Evolutionary conservation across 1,140 invertebrate species (phyloP).

Genomic region (Leptinotarsa undecemlineata): DNA sequence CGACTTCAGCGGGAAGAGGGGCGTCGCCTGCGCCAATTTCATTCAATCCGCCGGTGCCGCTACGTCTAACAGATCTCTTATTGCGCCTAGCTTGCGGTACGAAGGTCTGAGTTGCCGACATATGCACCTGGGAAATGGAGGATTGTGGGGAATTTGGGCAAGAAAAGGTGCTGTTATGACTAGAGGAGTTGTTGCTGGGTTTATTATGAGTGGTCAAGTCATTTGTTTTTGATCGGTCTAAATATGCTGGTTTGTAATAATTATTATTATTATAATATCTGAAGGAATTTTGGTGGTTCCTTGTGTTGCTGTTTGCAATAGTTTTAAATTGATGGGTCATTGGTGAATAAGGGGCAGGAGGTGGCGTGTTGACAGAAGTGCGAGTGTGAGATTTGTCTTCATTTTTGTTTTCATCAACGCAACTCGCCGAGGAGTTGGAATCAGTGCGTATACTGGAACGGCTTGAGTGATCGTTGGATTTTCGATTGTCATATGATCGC

Average conservation of each 20-base stretch:
- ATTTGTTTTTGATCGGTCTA: neutral
- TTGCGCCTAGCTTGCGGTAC: slow-evolving; percentile 19
- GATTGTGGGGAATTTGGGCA: slow-evolving; percentile 14
- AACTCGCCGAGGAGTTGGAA: slow-evolving; percentile 44
- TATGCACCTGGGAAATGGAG: slow-evolving; percentile 24
- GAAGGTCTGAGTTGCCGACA: slow-evolving; percentile 23
- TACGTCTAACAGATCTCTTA: slow-evolving; percentile 26
- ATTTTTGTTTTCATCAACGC: slow-evolving; percentile 42
- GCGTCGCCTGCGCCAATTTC: slow-evolving; percentile 52
- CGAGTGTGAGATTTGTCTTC: slow-evolving; percentile 19
- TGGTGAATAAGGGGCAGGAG: slow-evolving; percentile 37
- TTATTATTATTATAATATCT: slow-evolving; percentile 15
- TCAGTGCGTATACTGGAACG: slow-evolving; percentile 43
- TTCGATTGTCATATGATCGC: slow-evolving; percentile 19
- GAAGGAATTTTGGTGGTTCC: slow-evolving; percentile 4
- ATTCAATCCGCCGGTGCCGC: slow-evolving; percentile 28
- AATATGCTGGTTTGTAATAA: neutral
- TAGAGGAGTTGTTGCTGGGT: neutral
- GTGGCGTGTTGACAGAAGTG: slow-evolving; percentile 34
- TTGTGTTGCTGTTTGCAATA: slow-evolving; percentile 9
- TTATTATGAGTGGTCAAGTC: slow-evolving; percentile 6
- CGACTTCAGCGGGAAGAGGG: slow-evolving; percentile 42
- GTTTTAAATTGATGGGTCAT: slow-evolving; percentile 25
- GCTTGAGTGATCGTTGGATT: slow-evolving; percentile 37
- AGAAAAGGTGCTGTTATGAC: neutral